Evolutionary conservation across 2,888 invertebrate species (phyloP).

Genomic region (Drosophila siamana): DNA sequence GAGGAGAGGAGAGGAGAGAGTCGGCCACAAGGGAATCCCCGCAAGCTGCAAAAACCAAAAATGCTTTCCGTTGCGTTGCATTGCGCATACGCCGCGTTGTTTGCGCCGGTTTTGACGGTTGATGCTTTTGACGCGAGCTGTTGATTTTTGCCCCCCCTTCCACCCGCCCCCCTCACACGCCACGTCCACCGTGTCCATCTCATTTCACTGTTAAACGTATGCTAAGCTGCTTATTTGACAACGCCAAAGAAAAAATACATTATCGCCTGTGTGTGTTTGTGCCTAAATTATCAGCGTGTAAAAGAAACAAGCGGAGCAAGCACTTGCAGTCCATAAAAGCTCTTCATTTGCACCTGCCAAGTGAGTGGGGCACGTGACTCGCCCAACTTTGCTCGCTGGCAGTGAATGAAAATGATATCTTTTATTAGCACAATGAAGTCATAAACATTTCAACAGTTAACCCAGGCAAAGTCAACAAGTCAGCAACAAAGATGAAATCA

Average conservation of each 20-base stretch:
- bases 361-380: conserved; percentile 40
- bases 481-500: conserved; percentile 77
- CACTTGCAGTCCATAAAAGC: conserved; percentile 21
- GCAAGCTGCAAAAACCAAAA: conserved; percentile 42
- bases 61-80: conserved; percentile 46
- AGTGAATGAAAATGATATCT: conserved; percentile 65
- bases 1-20: conserved; percentile 1
- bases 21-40: neutral
- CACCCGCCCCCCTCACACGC: neutral
- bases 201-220: conserved; percentile 53
- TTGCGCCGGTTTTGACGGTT: conserved; percentile 55
- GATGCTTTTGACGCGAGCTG: conserved; percentile 75
- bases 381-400: neutral
- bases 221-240: conserved; percentile 65
- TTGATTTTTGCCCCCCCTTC: conserved; percentile 48
- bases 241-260: too few relatives aligned
- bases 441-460: conserved; percentile 78
- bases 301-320: neutral
- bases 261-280: too few relatives aligned
- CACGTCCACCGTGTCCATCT: neutral
- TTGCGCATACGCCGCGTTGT: conserved; percentile 56
- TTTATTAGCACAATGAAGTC: conserved; percentile 80
- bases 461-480: conserved; percentile 76
- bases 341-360: conserved; percentile 47
- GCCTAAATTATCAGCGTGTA: neutral